Evolutionary conservation across 1,140 invertebrate species (phyloP).

Genomic region (Ceratitis capitata): DNA sequence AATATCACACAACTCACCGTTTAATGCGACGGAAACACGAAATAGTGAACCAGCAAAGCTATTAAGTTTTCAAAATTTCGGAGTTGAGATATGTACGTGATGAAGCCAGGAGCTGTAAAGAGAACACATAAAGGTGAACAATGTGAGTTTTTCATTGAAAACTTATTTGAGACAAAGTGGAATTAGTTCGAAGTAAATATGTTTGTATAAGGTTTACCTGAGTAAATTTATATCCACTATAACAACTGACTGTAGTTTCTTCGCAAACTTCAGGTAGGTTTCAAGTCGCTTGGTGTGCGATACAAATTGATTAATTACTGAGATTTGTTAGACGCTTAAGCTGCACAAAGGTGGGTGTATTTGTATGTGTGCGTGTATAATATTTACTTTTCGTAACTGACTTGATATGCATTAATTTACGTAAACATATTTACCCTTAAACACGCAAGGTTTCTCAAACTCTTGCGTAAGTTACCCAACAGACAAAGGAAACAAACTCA

Average conservation of each 20-base stretch:
- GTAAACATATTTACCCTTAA: background rate
- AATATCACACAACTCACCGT: background rate
- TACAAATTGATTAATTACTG: conserved; percentile 28
- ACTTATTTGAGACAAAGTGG: background rate
- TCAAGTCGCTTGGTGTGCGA: background rate
- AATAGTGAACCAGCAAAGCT: background rate
- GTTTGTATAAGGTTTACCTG: background rate
- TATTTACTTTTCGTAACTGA: background rate
- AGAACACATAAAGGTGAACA: background rate
- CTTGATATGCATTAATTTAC: conserved; percentile 12
- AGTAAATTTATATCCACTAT: background rate
- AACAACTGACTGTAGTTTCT: background rate
- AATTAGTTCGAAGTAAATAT: background rate
- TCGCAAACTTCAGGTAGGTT: background rate
- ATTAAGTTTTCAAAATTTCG: background rate
- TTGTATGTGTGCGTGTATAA: background rate
- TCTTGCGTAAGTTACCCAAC: background rate
- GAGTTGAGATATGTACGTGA: conserved; percentile 9
- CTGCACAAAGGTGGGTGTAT: background rate
- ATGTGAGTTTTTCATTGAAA: background rate
- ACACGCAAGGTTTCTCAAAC: background rate
- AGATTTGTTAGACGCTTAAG: conserved; percentile 21
- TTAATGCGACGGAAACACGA: background rate
- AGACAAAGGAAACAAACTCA: too few relatives aligned
- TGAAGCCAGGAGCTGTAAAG: background rate